Evolutionary conservation across 1,140 invertebrate genomes (phyloP).

Genomic region (Cydia amplana): DNA sequence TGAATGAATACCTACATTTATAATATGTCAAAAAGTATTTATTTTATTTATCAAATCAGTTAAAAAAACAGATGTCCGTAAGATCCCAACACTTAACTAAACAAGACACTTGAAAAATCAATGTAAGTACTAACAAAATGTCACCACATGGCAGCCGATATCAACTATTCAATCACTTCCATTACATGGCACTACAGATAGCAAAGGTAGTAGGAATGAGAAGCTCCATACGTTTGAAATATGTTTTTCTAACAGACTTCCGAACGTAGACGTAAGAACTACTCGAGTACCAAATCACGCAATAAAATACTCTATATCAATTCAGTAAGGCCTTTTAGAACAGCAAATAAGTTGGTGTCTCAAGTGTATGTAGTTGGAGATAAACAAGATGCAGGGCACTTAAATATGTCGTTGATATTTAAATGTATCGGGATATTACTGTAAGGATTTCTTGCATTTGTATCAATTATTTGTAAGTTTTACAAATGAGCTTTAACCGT

Average conservation of each 20-base stretch:
- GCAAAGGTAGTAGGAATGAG: background rate
- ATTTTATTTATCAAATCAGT: background rate
- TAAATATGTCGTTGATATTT: background rate
- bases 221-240: background rate
- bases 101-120: background rate
- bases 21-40: background rate
- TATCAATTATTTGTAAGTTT: no score
- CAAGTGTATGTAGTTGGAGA: conserved; percentile 6
- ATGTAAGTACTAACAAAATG: conserved; percentile 1
- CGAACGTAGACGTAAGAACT: background rate
- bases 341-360: background rate
- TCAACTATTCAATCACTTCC: conserved; percentile 3
- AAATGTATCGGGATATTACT: no score
- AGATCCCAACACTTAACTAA: background rate
- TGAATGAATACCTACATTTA: background rate
- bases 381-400: conserved; percentile 21
- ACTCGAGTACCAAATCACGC: background rate
- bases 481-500: no score
- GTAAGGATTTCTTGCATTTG: no score
- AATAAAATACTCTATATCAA: background rate
- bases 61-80: background rate
- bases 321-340: background rate
- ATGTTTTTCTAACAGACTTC: background rate
- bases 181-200: background rate
- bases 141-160: conserved; percentile 20